Evolutionary conservation across 2,888 invertebrate species (phyloP), one percentile per base, ranked within the genome.

Genomic region (Agrotis segetum): DNA sequence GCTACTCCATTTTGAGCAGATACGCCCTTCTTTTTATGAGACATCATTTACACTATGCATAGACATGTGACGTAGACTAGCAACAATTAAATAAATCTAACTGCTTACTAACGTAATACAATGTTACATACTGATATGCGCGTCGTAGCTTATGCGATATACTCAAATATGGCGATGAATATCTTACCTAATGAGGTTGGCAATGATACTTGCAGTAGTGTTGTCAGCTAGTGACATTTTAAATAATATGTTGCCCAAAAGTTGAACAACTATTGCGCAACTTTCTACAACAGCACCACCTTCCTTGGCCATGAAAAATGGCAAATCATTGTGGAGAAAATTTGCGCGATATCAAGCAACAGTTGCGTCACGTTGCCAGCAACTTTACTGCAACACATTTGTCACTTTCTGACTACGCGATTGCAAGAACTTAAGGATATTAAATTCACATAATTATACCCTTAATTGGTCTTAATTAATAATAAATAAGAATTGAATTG

Each of bases 401-500:
- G 2, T 24, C 46, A 34, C 19, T 47, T 21, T 21, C 40, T 47
- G 44, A 56, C 0, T 1, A 40, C 61, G 53, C 40, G 7, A 19
- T 62, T 78, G 55, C 24, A 59, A 82, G 34, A 71, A 82, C 46
- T 66, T 29, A 82, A 82, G 79, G 65, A 71, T 71, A 79, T 79
- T 79, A 67, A 82, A 67, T 73, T 63, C 56, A 67, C 17, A 74
- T 59, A 64, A 79, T 67, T 67, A 65, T 79, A 56, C 52, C 19
- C 53, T 46, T 59, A 65, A 66, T 79, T 83, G 62, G 65, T 68
- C 79, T 79, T 80, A 79, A 55, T 68, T 62, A 78, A 82, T 56
- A 63, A 83, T 74, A 80, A 83, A 79, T 79, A 83, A 79, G 83
- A 74, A 79, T 68, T 49, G 63, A 78, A 82, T 67, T 80, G 50